Base-by-base conservation (phyloP, 2,113 vertebrate genomes). In the Strigops habroptila region DNA sequence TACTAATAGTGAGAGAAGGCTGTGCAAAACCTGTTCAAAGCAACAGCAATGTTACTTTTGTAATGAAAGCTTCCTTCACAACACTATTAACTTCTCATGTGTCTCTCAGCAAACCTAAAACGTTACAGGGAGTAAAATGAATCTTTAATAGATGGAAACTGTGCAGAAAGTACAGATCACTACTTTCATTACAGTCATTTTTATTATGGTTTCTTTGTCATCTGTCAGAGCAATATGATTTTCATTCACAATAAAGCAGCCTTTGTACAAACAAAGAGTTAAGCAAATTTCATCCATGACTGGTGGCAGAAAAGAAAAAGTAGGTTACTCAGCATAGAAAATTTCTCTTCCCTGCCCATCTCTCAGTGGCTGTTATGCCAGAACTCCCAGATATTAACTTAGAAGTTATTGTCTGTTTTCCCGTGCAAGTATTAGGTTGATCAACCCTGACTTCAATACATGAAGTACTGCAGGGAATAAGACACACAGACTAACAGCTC, bases 201-300 rank as follows among this genome's bases (percentile, higher is more conserved):
- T 39, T 25, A 23, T 43, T 18, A n/a, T 2, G 8, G 35, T 57
- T 70, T 88, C 83, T 87, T 75, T 90, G 76, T 46, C 53, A 43
- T 69, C 78, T 53, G 27, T 27, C 74, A 80, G 86, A 91, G 90
- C 76, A 70, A 49, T 12, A 63, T 1, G 5, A 62, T 75, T 88
- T 80, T 69, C 85, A 35, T 28, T 75, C 79, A 69, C 81, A 69
- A 79, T 64, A 74, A 65, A 91, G 70, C 78, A 88, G 86, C 48
- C 74, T 69, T 85, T 65, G 27, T 75, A 95, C 67, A 95, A 95
- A 91, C 92, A 96, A 93, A 96, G 91, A 91, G 68, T 95, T 93
- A 86, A 93, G 70, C 79, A 91, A 92, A 95, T 95, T 79, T 93
- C 68, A 88, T 74, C 53, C 21, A 6, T 18, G 44, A 93, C 6